Percentiles rank a stretch among this genome's conserved stretches.
Conservation (phyloP, 2,113 vertebrate species). For the Lepisosteus oculatus region DNA sequence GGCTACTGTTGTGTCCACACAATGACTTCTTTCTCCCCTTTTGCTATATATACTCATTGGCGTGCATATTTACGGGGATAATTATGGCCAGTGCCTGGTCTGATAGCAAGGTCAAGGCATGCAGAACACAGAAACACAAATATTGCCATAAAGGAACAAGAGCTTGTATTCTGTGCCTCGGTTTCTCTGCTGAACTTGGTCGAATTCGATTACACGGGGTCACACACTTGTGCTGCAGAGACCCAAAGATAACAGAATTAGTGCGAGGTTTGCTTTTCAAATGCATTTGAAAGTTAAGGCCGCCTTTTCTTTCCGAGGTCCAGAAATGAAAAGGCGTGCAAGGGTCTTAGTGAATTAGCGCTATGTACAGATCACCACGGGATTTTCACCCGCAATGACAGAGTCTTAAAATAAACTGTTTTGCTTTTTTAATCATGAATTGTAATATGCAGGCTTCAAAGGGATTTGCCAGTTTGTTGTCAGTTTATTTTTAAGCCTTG, state of each 20-base stretch:
- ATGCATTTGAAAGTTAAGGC: constrained; percentile 43
- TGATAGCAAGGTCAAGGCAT: constrained; percentile 58
- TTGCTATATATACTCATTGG: constrained; percentile 51
- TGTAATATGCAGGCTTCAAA: too few relatives aligned
- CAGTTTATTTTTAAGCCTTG: too few relatives aligned
- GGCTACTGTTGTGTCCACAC: constrained; percentile 57
- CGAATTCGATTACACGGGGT: constrained; percentile 63
- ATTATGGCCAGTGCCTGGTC: constrained; percentile 55
- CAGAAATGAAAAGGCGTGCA: constrained; percentile 34
- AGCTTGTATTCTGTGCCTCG: constrained; percentile 52
- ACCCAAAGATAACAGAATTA: constrained; percentile 65
- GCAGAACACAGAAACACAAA: constrained; percentile 66
- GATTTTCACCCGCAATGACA: too few relatives aligned
- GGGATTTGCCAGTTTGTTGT: too few relatives aligned
- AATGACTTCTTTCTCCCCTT: constrained; percentile 66
- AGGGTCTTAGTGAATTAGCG: too few relatives aligned
- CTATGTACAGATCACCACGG: too few relatives aligned
- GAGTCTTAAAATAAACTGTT: too few relatives aligned
- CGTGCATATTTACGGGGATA: constrained; percentile 56
- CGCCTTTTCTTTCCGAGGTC: constrained; percentile 44
- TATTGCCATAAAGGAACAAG: constrained; percentile 69
- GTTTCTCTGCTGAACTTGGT: constrained; percentile 53
- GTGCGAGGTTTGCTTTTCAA: constrained; percentile 55
- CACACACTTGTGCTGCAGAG: constrained; percentile 52
- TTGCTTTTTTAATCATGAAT: too few relatives aligned